Evolutionary conservation across 2,888 invertebrate species (phyloP), one percentile per base, ranked within the genome.

Genomic region (Leptogaster cylindrica): DNA sequence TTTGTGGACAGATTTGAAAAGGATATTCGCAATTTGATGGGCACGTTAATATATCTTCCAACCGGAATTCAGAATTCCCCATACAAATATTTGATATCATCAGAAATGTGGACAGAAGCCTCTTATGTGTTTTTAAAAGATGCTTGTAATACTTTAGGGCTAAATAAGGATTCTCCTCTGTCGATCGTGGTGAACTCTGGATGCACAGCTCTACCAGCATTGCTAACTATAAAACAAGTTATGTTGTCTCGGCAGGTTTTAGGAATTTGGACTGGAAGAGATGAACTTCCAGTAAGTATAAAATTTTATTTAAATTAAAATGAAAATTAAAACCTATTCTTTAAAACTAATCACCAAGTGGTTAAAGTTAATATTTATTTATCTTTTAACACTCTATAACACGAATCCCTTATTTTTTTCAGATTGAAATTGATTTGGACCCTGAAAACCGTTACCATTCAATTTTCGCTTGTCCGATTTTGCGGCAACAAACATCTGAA

Each of bases 401-500:
- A 27, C n/a, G 10, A 64, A 51, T 44, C 16, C 23, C n/a, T 58
- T 33, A 70, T 52, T 70, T 69, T 58, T 58, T 51, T 7, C 79
- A 95, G 95, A 96, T 98, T 80, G 97, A 97, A 82, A 92, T 97
- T 68, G 95, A 97, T 77, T 86, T 97, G 72, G 97, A 96, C 36
- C 86, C 86, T 66, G 94, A 95, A 72, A 92, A 91, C 76, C 89
- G 93, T 72, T 97, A 95, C 80, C 99, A 99, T 83, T 98, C 97
- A 4, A 93, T 97, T 77, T 99, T 99, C 83, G 97, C 98, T 18
- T 99, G 99, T 80, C 99, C 99, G 6, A 99, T 99, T 76, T 85
- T 99, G 70, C 88, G 97, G 65, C 97, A 97, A 78, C 98, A 98
- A 80, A 94, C 95, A 46, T 93, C 95, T 1, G 95, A 96, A 73